Evolutionary conservation across 2,113 vertebrate genomes (phyloP), one percentile per base, ranked within the genome.

Genomic region (Ammodytes dubius): DNA sequence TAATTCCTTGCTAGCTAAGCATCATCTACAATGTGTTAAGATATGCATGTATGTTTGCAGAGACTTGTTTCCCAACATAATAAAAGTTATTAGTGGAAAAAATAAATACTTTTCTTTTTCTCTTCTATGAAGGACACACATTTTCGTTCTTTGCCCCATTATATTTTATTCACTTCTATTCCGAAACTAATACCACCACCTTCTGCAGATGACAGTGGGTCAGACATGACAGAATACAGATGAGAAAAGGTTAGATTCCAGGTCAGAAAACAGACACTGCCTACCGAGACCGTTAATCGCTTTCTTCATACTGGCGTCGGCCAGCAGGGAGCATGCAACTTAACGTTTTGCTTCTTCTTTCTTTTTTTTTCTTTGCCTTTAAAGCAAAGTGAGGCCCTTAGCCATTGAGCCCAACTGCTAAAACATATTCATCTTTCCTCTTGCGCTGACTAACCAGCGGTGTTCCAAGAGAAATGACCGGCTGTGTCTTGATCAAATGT

Each of bases 211-310:
- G 74, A 70, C 81, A 71, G 70, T 14, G 11, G 73, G 64, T 57
- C 69, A 57, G 71, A n/a, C 2, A 6, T 46, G 54, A 73, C 58
- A 43, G 87, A 64, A 88, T 89, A 89, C 75, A 67, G 67, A 91
- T 70, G 72, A 85, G 82, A 14, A 50, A 1, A 77, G 78, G 65
- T 76, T 60, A 83, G 74, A 77, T 63, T 74, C 57, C 77, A 82
- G 87, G 88, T 91, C 87, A 84, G 77, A 52, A 70, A 75, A 81
- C 68, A 85, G 71, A 72, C 73, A 7, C 58, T 42, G 56, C 70
- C 71, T 45, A 71, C 74, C 68, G 71, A 64, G 27, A 60, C 64
- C 5, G 5, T 46, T 87, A 75, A 89, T 87, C 81, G 59, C 63
- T 78, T 79, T 86, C 72, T 77, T 65, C 79, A 72, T 9, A 35